Evolutionary conservation across 2,113 vertebrate species (phyloP).

Genomic region (Holacanthus passer): DNA sequence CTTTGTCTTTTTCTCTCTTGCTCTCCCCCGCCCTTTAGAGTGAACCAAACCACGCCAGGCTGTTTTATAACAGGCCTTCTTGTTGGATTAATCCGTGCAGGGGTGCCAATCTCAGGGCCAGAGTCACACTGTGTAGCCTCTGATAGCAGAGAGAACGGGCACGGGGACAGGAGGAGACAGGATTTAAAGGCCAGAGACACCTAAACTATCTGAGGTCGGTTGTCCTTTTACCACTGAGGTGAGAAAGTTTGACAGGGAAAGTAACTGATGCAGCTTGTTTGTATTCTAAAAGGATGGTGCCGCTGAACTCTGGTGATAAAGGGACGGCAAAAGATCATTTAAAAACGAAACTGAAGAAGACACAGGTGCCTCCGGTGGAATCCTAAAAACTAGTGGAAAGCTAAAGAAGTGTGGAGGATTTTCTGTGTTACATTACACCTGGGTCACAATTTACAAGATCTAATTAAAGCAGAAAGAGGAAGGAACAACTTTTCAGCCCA

Average conservation of each 20-base stretch:
- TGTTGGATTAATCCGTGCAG: conserved; percentile 61
- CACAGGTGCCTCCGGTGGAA: background rate
- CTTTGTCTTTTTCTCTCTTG: conserved; percentile 9
- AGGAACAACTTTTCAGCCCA: conserved; percentile 23
- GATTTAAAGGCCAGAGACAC: conserved; percentile 29
- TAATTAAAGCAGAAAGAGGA: conserved; percentile 21
- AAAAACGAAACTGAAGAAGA: background rate
- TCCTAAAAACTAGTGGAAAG: background rate
- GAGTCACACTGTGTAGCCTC: conserved; percentile 39
- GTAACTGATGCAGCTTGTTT: background rate
- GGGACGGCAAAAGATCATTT: conserved; percentile 2
- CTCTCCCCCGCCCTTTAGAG: conserved; percentile 36
- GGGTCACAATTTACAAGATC: background rate
- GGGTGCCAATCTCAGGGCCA: conserved; percentile 56
- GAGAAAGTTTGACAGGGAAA: conserved; percentile 2
- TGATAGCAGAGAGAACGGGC: conserved; percentile 34
- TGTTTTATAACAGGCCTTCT: conserved; percentile 69
- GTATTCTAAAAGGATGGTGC: no score
- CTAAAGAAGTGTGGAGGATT: background rate
- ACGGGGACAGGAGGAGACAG: conserved; percentile 21
- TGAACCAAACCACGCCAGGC: conserved; percentile 52
- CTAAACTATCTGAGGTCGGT: conserved; percentile 2
- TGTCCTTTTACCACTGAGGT: background rate
- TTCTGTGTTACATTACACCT: background rate
- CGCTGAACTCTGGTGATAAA: background rate